Evolutionary conservation across 2,113 vertebrate species (phyloP).

Genomic region (Anas platyrhynchos): DNA sequence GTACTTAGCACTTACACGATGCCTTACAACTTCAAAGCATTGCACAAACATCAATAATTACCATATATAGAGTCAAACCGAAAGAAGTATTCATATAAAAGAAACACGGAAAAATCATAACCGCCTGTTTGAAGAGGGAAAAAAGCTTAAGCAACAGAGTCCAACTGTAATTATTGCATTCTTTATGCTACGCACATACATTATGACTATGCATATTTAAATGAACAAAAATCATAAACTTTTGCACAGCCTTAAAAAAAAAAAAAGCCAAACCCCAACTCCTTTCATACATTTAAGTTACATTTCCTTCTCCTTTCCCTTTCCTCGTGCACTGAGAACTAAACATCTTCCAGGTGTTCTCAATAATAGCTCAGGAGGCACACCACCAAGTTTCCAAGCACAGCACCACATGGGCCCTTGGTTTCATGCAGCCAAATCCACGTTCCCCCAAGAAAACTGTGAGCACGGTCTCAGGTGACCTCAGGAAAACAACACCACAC

Average conservation of each 20-base stretch:
- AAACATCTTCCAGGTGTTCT: constrained; percentile 63
- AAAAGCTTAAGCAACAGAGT: not conserved
- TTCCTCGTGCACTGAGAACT: constrained; percentile 3
- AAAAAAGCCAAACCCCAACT: not conserved
- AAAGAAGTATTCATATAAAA: not conserved
- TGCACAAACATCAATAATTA: constrained; percentile 49
- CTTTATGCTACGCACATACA: fast-evolving
- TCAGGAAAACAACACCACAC: not conserved
- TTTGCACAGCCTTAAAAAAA: not conserved
- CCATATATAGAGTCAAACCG: constrained; percentile 35
- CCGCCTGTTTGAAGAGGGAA: not conserved
- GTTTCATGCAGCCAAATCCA: constrained; percentile 46
- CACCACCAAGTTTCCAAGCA: not conserved
- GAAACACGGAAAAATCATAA: not conserved
- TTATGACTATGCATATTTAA: not conserved
- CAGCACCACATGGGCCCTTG: not conserved
- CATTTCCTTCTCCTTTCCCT: constrained; percentile 33
- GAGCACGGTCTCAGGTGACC: not conserved
- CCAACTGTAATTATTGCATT: not conserved
- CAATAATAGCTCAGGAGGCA: constrained; percentile 45
- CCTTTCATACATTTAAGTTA: not conserved
- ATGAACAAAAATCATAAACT: not conserved
- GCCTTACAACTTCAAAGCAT: constrained; percentile 55
- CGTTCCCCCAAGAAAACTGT: constrained; percentile 1
- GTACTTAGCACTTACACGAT: not conserved